Conservation (phyloP, 2,888 invertebrate species). For the Eristalinus sepulchralis region DNA sequence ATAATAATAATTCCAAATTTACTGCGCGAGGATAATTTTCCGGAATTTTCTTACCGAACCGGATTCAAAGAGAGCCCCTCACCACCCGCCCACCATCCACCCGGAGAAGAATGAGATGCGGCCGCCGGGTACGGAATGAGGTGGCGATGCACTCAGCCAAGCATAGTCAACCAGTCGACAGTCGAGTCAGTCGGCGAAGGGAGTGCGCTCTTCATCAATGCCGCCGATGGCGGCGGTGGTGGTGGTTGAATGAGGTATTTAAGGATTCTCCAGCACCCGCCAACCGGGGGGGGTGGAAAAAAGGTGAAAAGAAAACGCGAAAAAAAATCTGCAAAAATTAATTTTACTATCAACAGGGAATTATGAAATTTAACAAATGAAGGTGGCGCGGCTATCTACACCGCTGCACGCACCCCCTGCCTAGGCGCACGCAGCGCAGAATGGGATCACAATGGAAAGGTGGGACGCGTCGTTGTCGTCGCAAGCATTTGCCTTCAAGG, state of each 20-base stretch:
- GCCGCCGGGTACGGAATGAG: background rate
- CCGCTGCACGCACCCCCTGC: constrained; percentile 50
- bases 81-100: background rate
- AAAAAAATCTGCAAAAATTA: constrained; percentile 71
- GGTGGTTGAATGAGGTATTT: constrained; percentile 66
- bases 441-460: background rate
- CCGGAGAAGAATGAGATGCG: background rate
- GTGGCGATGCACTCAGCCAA: constrained; percentile 15
- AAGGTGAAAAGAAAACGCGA: constrained; percentile 15
- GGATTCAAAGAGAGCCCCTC: constrained; percentile 9
- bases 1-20: constrained; percentile 71
- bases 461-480: background rate
- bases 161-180: constrained; percentile 24
- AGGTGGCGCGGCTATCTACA: constrained; percentile 66
- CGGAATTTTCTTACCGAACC: constrained; percentile 57
- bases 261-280: constrained; percentile 34
- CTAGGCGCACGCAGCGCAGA: background rate
- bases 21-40: constrained; percentile 69
- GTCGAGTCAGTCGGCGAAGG: constrained; percentile 33
- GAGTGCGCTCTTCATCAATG: constrained; percentile 52
- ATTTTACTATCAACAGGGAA: constrained; percentile 71
- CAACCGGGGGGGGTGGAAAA: background rate
- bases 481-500: constrained; percentile 42
- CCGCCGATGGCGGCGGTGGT: constrained; percentile 41
- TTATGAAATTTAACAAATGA: constrained; percentile 71